Evolutionary conservation across 2,797 vertebrate genomes (phyloP).

Genomic region (Dermochelys coriacea): DNA sequence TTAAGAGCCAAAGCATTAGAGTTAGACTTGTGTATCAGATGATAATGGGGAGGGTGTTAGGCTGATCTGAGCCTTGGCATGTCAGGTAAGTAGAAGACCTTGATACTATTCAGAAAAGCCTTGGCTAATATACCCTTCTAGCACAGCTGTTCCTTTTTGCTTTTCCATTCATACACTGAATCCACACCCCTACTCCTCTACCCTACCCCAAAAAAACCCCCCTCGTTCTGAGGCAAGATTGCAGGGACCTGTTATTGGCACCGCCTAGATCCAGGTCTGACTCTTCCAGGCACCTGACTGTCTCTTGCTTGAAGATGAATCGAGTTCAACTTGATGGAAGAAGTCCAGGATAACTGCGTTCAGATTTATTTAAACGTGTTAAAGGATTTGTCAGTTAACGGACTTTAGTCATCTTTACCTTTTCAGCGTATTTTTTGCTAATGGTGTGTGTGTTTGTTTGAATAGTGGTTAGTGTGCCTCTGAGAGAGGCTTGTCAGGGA

Average conservation of each 20-base stretch:
- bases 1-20: background rate
- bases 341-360: background rate
- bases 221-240: rapidly evolving
- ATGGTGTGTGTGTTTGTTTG: background rate
- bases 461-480: background rate
- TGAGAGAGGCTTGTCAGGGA: background rate
- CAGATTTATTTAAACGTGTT: background rate
- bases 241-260: rapidly evolving
- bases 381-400: background rate
- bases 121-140: rapidly evolving
- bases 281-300: background rate
- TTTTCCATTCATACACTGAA: background rate
- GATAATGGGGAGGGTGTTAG: background rate
- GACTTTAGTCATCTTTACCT: background rate
- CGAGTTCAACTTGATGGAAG: background rate
- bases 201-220: background rate
- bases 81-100: rapidly evolving
- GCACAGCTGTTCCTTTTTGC: rapidly evolving
- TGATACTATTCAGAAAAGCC: background rate
- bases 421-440: background rate
- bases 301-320: background rate
- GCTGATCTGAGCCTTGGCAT: rapidly evolving
- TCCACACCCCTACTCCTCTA: no score
- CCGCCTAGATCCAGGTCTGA: background rate
- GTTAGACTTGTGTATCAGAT: background rate